Percentiles rank a stretch among this genome's conserved stretches.
Evolutionary conservation across 2,113 vertebrate genomes (phyloP).

Genomic region (Ginglymostoma cirratum): DNA sequence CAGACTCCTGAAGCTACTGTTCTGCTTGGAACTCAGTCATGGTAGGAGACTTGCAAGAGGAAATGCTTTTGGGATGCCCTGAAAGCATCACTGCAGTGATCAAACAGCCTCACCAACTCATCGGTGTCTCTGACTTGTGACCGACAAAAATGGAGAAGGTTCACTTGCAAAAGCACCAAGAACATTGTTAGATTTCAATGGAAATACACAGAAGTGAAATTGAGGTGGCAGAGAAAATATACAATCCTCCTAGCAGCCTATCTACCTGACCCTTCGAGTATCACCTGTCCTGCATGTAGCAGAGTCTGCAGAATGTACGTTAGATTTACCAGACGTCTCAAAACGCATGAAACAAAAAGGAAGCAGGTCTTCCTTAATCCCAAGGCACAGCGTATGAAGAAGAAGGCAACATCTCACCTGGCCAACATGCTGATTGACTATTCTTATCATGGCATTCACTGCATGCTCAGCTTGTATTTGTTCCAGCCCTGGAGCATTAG

Average conservation of each 20-base stretch:
- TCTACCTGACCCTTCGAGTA: too few relatives aligned
- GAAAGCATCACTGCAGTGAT: background rate
- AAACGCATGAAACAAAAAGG: background rate
- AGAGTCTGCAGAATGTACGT: too few relatives aligned
- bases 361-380: background rate
- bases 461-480: slow-evolving; percentile 58
- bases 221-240: too few relatives aligned
- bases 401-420: slow-evolving; percentile 48
- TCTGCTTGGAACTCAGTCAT: background rate
- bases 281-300: too few relatives aligned
- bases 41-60: background rate
- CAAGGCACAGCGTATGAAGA: background rate
- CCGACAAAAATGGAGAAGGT: too few relatives aligned
- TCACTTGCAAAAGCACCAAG: too few relatives aligned
- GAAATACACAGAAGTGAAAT: too few relatives aligned
- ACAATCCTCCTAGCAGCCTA: too few relatives aligned
- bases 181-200: too few relatives aligned
- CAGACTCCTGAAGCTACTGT: background rate
- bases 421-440: slow-evolving; percentile 55
- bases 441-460: slow-evolving; percentile 54
- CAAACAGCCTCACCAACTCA: too few relatives aligned
- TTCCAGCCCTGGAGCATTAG: slow-evolving; percentile 49
- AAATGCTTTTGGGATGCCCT: background rate
- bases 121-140: too few relatives aligned
- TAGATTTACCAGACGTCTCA: background rate